Evolutionary conservation across 2,888 invertebrate species (phyloP).

Genomic region (Cerastis rubricosa): DNA sequence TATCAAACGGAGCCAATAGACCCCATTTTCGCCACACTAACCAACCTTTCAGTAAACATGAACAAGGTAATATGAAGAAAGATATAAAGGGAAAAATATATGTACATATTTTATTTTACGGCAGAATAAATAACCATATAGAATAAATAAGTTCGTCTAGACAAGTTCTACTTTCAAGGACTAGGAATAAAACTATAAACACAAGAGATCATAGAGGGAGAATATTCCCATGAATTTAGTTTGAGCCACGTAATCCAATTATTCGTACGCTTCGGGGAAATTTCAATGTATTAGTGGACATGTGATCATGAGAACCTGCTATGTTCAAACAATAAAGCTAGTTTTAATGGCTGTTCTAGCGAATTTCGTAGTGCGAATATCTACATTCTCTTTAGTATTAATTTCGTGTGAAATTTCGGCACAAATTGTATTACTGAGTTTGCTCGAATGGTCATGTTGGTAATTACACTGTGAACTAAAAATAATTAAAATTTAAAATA

Average conservation of each 20-base stretch:
- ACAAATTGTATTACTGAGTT: neutral
- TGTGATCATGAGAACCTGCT: neutral
- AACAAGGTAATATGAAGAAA: slow-evolving; percentile 26
- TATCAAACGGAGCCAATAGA: neutral
- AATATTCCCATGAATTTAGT: slow-evolving; percentile 6
- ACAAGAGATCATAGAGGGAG: neutral
- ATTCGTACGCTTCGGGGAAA: slow-evolving; percentile 8
- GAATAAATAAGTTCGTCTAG: slow-evolving; percentile 25
- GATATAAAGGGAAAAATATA: slow-evolving; percentile 24
- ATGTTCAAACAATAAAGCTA: slow-evolving; percentile 7
- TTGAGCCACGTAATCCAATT: slow-evolving; percentile 15
- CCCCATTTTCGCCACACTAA: neutral
- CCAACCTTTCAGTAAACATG: slow-evolving; percentile 33
- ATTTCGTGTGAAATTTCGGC: neutral
- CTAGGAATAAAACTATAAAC: slow-evolving; percentile 11
- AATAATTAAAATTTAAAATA: neutral
- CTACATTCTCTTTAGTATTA: slow-evolving; percentile 1
- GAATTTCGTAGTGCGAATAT: slow-evolving; percentile 1
- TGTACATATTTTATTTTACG: slow-evolving; percentile 39
- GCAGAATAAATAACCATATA: slow-evolving; percentile 28
- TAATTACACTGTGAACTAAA: neutral
- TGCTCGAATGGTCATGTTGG: neutral
- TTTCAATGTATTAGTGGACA: slow-evolving; percentile 7
- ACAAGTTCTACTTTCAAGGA: slow-evolving; percentile 14
- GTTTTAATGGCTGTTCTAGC: slow-evolving; percentile 8